Base-by-base conservation (phyloP, 2,113 vertebrate species). In the Chloebia gouldiae region DNA sequence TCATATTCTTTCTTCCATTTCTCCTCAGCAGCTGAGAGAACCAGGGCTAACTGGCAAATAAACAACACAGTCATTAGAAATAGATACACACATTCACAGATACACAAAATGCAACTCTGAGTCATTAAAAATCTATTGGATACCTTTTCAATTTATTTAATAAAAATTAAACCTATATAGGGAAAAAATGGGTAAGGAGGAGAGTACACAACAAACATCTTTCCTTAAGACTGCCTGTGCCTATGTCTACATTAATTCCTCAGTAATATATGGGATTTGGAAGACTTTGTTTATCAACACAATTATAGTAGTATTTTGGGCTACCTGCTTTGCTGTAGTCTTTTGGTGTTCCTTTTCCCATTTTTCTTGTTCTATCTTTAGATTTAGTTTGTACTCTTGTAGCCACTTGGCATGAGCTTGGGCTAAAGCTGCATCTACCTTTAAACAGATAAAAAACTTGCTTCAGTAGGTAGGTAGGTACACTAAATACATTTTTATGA, bases 381-480 rank as follows among this genome's bases (percentile, higher is more conserved):
- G 86, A 50, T 83, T 97, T 35, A 97, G 85, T 97, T 98, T 98
- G 87, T 99, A 99, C 93, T 99, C 98, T 81, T 98, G 97, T 50
- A 99, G 96, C 99, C 99, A 99, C 61, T 96, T 98, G 66, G 81
- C 92, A 81, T 92, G 98, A 71, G 99, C 99, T 87, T 98, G 98
- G 13, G 98, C 98, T 95, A 99, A 97, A 54, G 99, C 98, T 40
- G 92, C 95, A 98, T 99, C 99, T 88, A 99, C 98, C 99, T 99
- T 92, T 15, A 92, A 95, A 82, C 56, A 57, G 63, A 50, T 45
- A 63, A 63, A 65, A 37, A 83, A 3, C 6, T 30, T 78, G 33
- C 45, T 93, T 95, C 44, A 92, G 77, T 61, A 75, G 60, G 20
- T 33, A 84, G 49, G 49, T 24, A 73, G n/a, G 28, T 73, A 84